phyloP scores from a whole-genome alignment of 2,797 vertebrate genomes.

The Lacerta bilineata region DNA sequence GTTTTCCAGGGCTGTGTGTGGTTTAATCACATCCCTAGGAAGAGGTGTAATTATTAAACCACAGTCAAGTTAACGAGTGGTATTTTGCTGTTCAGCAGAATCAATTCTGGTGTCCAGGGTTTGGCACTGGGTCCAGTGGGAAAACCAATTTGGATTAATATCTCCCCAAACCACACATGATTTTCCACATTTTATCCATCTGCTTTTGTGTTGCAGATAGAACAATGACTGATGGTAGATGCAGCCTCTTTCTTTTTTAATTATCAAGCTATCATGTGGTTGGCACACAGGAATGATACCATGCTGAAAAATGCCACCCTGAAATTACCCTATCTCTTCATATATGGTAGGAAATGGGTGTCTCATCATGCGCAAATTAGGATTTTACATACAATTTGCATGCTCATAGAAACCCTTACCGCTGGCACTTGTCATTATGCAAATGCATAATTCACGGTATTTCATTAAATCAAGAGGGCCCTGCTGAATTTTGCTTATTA shows the following conservation, averaged over 20 bases:
- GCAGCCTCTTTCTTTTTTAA: not conserved
- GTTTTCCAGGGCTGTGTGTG: constrained; percentile 74
- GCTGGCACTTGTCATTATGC: constrained; percentile 57
- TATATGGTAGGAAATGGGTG: constrained; percentile 45
- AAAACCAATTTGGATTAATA: constrained; percentile 68
- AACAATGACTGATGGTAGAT: constrained; percentile 64
- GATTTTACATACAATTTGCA: constrained; percentile 66
- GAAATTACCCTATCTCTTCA: constrained; percentile 33
- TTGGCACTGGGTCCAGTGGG: constrained; percentile 72
- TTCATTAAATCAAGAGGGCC: constrained; percentile 66
- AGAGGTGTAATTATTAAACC: constrained; percentile 80
- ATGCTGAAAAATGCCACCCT: constrained; percentile 41
- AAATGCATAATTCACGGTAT: constrained; percentile 65
- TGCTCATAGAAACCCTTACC: constrained; percentile 49
- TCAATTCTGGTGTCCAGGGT: constrained; percentile 75
- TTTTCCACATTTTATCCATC: constrained; percentile 70
- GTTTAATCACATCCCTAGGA: constrained; percentile 78
- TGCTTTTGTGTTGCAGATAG: constrained; percentile 47
- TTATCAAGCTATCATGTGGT: constrained; percentile 43
- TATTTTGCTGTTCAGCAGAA: constrained; percentile 72
- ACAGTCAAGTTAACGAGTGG: constrained; percentile 78
- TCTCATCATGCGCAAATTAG: constrained; percentile 51
- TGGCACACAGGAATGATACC: not conserved
- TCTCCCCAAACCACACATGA: constrained; percentile 62
- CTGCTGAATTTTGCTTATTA: constrained; percentile 61